Percentiles rank a stretch among this genome's conserved stretches.
Conservation (phyloP, 2,113 vertebrate genomes). For the Nyctereutes procyonoides region DNA sequence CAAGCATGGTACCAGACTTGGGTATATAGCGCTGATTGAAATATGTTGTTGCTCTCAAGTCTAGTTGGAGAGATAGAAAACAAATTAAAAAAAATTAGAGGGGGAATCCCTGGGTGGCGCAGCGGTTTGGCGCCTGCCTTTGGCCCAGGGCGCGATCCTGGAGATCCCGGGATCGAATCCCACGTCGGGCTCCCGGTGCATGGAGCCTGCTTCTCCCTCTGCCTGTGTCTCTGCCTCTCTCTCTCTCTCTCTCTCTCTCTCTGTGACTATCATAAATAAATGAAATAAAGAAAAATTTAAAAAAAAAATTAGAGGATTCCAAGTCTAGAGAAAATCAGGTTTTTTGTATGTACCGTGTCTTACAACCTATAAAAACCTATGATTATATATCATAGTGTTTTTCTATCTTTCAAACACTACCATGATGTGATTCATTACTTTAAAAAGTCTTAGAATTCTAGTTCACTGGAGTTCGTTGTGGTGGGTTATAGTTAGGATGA, state of each 20-base stretch:
- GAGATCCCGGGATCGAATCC: too few species aligned
- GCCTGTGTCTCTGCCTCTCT: too few species aligned
- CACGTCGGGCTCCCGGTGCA: too few species aligned
- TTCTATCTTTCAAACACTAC: neutral
- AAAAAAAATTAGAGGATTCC: neutral
- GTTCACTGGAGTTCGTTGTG: neutral
- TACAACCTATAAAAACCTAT: neutral
- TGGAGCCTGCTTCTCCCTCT: too few species aligned
- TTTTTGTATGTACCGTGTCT: neutral
- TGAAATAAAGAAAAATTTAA: too few species aligned
- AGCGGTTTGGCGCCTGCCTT: too few species aligned
- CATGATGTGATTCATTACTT: conserved; percentile 12
- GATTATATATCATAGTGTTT: neutral
- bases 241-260: too few species aligned
- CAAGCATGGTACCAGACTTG: neutral
- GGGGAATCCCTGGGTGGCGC: too few species aligned
- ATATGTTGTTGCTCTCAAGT: neutral
- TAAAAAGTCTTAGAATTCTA: neutral
- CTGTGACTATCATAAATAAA: too few species aligned
- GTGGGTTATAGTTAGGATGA: conserved; percentile 15
- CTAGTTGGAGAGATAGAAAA: conserved; percentile 6
- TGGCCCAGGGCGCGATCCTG: too few species aligned
- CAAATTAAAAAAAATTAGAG: neutral
- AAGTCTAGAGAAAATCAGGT: neutral
- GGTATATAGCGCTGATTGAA: neutral